phyloP scores from a whole-genome alignment of 1,140 invertebrate genomes.

The Linepithema humile region DNA sequence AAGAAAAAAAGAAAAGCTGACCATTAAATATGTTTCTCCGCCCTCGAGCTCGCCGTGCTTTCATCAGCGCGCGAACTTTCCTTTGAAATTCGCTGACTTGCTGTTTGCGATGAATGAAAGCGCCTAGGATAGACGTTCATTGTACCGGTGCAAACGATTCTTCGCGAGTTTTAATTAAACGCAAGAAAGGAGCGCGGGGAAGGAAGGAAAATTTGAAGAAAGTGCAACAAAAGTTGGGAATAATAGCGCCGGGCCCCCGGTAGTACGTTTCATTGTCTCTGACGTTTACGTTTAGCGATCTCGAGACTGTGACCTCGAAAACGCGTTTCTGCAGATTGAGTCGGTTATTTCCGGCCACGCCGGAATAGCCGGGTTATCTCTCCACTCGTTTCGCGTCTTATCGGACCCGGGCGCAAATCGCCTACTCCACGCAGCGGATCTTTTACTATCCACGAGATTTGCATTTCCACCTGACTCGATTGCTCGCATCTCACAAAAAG shows the following conservation, averaged over 20 bases:
- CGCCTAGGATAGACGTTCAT: conserved; percentile 36
- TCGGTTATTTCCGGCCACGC: not conserved
- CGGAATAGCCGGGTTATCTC: conserved; percentile 13
- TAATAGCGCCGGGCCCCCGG: not conserved
- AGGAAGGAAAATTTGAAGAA: conserved; percentile 13
- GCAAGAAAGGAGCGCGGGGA: not conserved
- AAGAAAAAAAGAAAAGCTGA: conserved; percentile 32
- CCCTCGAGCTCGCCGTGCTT: conserved; percentile 24
- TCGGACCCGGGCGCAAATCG: not conserved
- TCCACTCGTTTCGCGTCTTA: conserved; percentile 18
- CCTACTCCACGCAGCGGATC: not conserved
- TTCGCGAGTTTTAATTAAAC: conserved; percentile 52
- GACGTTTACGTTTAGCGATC: not conserved
- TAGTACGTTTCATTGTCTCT: conserved; percentile 7
- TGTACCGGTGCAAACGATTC: conserved; percentile 50
- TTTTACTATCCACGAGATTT: conserved; percentile 27
- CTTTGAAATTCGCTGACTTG: conserved; percentile 41
- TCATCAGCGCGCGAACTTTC: conserved; percentile 33
- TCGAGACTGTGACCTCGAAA: not conserved
- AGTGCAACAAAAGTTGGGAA: conserved; percentile 24
- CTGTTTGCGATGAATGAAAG: conserved; percentile 43
- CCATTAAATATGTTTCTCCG: conserved; percentile 40
- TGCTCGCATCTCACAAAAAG: conserved; percentile 34
- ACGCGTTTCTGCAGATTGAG: not conserved
- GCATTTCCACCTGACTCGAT: conserved; percentile 49